Evolutionary conservation across 2,113 vertebrate genomes (phyloP).

Genomic region (Symphodus melops): DNA sequence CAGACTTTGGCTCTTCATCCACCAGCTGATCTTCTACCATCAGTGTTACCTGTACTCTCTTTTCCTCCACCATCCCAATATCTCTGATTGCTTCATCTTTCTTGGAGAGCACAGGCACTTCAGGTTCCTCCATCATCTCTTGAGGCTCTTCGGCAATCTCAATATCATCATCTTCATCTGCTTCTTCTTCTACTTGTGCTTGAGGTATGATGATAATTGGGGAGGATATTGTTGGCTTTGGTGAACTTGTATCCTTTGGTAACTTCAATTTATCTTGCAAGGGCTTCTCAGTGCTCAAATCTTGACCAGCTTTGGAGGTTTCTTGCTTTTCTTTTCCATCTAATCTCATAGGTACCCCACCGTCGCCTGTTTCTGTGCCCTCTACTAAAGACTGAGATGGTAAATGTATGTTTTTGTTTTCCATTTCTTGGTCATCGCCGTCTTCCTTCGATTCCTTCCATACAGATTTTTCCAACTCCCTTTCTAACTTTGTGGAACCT

Average conservation of each 20-base stretch:
- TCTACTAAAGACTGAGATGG: slow-evolving; percentile 18
- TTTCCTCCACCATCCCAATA: slow-evolving; percentile 15
- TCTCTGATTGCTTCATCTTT: background rate
- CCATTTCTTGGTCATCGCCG: slow-evolving; percentile 3
- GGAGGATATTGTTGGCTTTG: slow-evolving; percentile 42
- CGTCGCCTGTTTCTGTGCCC: slow-evolving; percentile 5
- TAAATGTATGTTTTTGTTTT: background rate
- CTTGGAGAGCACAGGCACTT: slow-evolving; percentile 2
- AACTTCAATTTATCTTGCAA: slow-evolving; percentile 32
- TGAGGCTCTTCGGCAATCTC: slow-evolving; percentile 75
- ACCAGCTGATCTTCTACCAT: slow-evolving; percentile 32
- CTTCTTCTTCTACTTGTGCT: slow-evolving; percentile 69
- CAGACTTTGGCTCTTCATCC: slow-evolving; percentile 55
- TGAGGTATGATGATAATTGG: slow-evolving; percentile 79
- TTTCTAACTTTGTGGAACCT: slow-evolving; percentile 4
- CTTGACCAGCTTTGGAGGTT: slow-evolving; percentile 15
- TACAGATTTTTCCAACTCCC: slow-evolving; percentile 15
- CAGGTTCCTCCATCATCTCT: slow-evolving; percentile 64
- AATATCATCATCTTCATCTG: slow-evolving; percentile 67
- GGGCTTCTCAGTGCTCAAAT: slow-evolving; percentile 12
- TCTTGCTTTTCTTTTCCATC: slow-evolving; percentile 20
- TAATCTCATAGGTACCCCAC: background rate
- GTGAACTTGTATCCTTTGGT: slow-evolving; percentile 20
- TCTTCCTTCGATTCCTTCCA: slow-evolving; percentile 7
- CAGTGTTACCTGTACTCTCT: slow-evolving; percentile 36